Evolutionary conservation across 2,888 invertebrate species (phyloP), one percentile per base, ranked within the genome.

Genomic region (Crematogaster levior): DNA sequence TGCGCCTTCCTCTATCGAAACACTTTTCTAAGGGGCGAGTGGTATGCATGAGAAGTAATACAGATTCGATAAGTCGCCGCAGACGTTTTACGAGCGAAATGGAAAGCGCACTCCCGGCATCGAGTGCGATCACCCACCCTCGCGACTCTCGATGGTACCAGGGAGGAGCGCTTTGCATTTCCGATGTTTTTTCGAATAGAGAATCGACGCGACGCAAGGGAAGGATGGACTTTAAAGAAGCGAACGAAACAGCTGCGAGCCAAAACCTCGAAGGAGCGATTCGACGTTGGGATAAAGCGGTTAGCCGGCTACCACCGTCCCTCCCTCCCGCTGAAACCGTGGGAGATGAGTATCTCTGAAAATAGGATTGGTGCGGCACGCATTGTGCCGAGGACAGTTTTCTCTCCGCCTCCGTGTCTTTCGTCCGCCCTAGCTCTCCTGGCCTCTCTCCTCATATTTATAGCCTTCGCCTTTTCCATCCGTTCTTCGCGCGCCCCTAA

Each of bases 341-440:
- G 86, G 68, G 90, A 91, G 92, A 92, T 92, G 91, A 88, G 90
- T 93, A 93, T 93, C 92, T 92, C 94, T 91, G 93, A 93, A 93
- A 94, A 94, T 94, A 94, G 93, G 92, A 92, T 90, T 90, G 90
- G 86, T 89, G 88, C 89, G 90, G 86, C 88, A 89, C 90, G 91
- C 90, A 91, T 92, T 92, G 91, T 90, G 85, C 84, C 83, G 83
- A 82, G 65, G 88, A 88, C 86, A 90, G 77, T 84, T 56, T 77
- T 89, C 84, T 84, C 84, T 83, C 82, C 83, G 60, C 84, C 82
- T 77, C 34, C 80, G 77, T 83, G 70, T 83, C 46, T 80, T 73
- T 79, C 68, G 63, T 63, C 65, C 18, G 12, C 82, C 30, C 73
- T 48, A 21, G 60, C 53, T 77, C 61, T 73, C 66, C 60, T 37